Evolutionary conservation across 2,888 invertebrate species (phyloP).

Genomic region (Embidobia sp.): DNA sequence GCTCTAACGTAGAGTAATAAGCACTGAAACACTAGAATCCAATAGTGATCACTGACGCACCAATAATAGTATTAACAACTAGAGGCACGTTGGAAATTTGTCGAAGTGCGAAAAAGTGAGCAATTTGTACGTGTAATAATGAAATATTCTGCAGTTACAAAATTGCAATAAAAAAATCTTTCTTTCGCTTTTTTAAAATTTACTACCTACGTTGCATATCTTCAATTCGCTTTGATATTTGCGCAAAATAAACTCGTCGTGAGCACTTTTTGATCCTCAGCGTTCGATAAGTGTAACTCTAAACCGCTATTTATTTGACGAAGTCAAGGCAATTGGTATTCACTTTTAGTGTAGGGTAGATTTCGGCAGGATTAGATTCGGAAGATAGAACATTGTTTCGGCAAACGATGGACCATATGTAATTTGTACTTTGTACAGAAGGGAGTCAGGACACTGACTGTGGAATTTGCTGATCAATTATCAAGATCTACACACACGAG

Average conservation of each 20-base stretch:
- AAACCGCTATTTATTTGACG: conserved; percentile 76
- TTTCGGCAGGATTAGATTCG: conserved; percentile 72
- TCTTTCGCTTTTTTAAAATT: no score
- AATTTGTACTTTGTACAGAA: conserved; percentile 68
- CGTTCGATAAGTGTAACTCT: neutral
- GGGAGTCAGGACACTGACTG: conserved; percentile 39
- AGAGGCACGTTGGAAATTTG: conserved; percentile 43
- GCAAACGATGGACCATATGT: conserved; percentile 73
- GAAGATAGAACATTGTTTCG: conserved; percentile 64
- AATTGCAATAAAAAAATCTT: no score
- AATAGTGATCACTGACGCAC: conserved; percentile 61
- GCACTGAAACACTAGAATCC: conserved; percentile 62
- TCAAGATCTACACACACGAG: conserved; percentile 40
- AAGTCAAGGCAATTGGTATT: conserved; percentile 66
- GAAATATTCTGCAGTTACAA: no score
- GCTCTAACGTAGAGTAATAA: conserved; percentile 62
- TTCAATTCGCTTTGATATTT: no score
- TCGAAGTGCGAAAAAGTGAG: conserved; percentile 12
- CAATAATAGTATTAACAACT: conserved; percentile 56
- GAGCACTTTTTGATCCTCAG: no score
- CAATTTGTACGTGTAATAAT: no score
- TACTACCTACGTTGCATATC: no score
- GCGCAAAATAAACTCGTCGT: no score
- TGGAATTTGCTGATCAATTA: conserved; percentile 45
- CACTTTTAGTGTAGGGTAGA: conserved; percentile 73